Percentiles rank a stretch among this genome's conserved stretches.
Conservation (phyloP, 2,797 vertebrate genomes). For the Microctenopoma lineatum region DNA sequence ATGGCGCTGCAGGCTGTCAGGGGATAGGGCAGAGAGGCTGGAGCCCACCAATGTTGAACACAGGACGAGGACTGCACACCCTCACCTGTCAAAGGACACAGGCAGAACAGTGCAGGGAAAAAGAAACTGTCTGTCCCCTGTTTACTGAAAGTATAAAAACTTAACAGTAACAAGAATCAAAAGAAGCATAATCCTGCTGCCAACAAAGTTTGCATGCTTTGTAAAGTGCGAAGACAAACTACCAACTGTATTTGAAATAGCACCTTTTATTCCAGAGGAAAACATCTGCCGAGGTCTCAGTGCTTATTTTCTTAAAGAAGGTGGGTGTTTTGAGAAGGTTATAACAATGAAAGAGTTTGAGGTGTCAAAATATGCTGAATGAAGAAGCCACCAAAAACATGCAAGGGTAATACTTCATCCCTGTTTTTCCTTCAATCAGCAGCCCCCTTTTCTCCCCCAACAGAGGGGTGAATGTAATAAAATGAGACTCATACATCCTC, state of each 20-base stretch:
- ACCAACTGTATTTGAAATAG: not conserved
- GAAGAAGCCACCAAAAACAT: slow-evolving; percentile 33
- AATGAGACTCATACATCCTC: slow-evolving; percentile 76
- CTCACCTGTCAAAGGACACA: slow-evolving; percentile 41
- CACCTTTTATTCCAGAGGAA: not conserved
- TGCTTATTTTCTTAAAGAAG: not conserved
- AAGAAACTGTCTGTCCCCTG: slow-evolving; percentile 1
- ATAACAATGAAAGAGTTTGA: slow-evolving; percentile 14
- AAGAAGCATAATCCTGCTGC: not conserved
- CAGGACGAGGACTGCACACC: slow-evolving; percentile 34
- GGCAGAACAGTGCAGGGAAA: slow-evolving; percentile 1
- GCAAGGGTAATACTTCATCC: slow-evolving; percentile 6
- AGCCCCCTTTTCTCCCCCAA: slow-evolving; percentile 25
- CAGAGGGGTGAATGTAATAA: slow-evolving; percentile 71
- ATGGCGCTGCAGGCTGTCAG: slow-evolving; percentile 58
- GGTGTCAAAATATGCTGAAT: slow-evolving; percentile 37
- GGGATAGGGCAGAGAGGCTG: slow-evolving; percentile 14
- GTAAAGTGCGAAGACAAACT: not conserved
- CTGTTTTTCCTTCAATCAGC: slow-evolving; percentile 69
- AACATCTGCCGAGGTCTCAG: slow-evolving; percentile 6
- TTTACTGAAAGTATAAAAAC: slow-evolving; percentile 12
- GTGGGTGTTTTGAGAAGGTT: slow-evolving; percentile 31
- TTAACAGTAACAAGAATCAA: slow-evolving; percentile 1
- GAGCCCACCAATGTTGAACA: slow-evolving; percentile 36
- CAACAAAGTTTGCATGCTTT: too few relatives aligned